Conservation (phyloP, 2,888 invertebrate species). For the Palloptera scutellata region DNA sequence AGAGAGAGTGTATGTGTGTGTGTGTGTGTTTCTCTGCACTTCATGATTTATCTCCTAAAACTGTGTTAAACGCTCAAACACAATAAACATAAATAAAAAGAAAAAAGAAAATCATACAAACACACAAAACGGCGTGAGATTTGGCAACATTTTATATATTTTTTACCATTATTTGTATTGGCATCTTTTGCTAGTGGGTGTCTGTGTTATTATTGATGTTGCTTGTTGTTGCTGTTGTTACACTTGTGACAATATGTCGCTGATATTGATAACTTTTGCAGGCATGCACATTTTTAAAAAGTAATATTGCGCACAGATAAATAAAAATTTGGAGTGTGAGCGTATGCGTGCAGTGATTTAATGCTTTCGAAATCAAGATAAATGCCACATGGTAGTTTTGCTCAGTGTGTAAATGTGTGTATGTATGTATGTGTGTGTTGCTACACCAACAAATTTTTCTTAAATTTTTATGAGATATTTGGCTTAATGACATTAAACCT, state of each 20-base stretch:
- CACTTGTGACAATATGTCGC: constrained; percentile 17
- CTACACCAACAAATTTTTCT: too few relatives aligned
- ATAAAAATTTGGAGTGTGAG: constrained; percentile 9
- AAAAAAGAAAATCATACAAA: constrained; percentile 43
- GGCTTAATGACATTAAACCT: too few relatives aligned
- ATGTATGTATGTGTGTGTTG: too few relatives aligned
- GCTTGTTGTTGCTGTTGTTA: not conserved
- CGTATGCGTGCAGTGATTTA: constrained; percentile 37
- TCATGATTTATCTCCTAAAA: constrained; percentile 50
- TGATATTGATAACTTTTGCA: constrained; percentile 5
- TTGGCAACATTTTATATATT: constrained; percentile 7
- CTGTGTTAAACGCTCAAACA: constrained; percentile 52
- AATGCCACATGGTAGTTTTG: constrained; percentile 28
- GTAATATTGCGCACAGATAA: constrained; percentile 31
- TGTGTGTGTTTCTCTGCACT: constrained; percentile 21
- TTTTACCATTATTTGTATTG: not conserved
- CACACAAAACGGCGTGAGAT: constrained; percentile 31
- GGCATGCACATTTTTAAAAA: constrained; percentile 32
- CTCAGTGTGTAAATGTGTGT: too few relatives aligned
- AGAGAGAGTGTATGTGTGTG: constrained; percentile 30
- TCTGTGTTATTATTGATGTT: not conserved
- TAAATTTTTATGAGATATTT: too few relatives aligned
- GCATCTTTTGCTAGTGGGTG: constrained; percentile 1
- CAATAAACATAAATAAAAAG: constrained; percentile 33
- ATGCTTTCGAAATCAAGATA: constrained; percentile 53